Conservation (phyloP, 1,140 invertebrate species). For the Ceratosolen solmsi region DNA sequence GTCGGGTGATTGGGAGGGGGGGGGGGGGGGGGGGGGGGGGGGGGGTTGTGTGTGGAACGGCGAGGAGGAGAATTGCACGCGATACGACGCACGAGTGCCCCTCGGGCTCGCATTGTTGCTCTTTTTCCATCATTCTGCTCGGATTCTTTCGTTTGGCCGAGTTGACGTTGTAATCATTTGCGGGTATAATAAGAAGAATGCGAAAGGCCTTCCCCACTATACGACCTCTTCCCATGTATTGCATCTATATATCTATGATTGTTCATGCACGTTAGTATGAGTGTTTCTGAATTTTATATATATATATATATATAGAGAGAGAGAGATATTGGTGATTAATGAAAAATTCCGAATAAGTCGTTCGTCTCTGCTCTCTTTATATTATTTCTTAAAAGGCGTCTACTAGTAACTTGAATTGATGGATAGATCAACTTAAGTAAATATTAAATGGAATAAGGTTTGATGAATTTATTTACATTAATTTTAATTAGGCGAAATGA, state of each 20-base stretch:
- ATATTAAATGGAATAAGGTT: background rate
- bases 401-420: too few species aligned
- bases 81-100: conserved; percentile 6
- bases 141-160: conserved; percentile 1
- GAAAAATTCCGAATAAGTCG: background rate
- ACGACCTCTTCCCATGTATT: background rate
- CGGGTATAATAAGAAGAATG: background rate
- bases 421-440: background rate
- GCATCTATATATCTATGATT: background rate
- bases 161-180: conserved; percentile 21
- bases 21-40: too few species aligned
- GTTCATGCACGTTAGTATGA: background rate
- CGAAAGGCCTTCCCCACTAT: background rate
- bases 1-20: too few species aligned
- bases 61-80: background rate
- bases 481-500: too few species aligned
- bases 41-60: too few species aligned
- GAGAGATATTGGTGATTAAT: background rate
- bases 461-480: background rate
- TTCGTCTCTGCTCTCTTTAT: background rate
- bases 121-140: background rate
- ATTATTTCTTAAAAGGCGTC: background rate
- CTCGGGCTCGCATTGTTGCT: background rate
- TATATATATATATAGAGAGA: background rate
- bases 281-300: too few species aligned